phyloP scores from a whole-genome alignment of 2,797 vertebrate species.

The Falco peregrinus region DNA sequence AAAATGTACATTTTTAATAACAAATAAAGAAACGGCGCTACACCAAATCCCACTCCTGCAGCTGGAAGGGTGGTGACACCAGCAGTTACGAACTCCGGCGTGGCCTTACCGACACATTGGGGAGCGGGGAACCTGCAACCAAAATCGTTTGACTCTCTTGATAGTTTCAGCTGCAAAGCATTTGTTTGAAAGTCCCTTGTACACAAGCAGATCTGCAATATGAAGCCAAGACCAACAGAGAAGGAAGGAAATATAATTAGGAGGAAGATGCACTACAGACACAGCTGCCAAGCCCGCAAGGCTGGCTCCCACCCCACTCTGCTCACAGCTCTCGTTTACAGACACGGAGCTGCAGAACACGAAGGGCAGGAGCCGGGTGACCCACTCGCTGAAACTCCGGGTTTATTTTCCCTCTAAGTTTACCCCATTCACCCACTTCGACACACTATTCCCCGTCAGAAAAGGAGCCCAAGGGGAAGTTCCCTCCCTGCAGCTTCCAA shows the following conservation, averaged over 20 bases:
- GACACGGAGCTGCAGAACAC: not conserved
- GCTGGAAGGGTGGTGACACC: not conserved
- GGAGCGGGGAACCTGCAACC: not conserved
- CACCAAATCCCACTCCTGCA: not conserved
- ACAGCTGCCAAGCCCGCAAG: not conserved
- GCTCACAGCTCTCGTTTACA: not conserved
- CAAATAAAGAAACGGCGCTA: not conserved
- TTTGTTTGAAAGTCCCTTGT: not conserved
- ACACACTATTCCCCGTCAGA: not conserved
- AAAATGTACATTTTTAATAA: not conserved
- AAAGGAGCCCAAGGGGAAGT: not conserved
- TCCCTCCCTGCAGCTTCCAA: not conserved
- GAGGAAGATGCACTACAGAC: not conserved
- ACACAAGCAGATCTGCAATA: not conserved
- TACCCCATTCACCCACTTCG: not conserved
- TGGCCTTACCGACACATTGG: not conserved
- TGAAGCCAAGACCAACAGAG: not conserved
- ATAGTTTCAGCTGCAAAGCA: not conserved
- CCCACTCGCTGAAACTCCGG: not conserved
- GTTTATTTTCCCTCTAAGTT: not conserved
- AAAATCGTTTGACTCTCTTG: fast-evolving
- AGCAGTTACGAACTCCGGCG: fast-evolving
- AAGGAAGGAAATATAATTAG: not conserved
- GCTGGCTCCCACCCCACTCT: not conserved
- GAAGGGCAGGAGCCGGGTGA: not conserved